These are phyloP conservation scores for Drosophila nikananu DNA, from an alignment of 1,140 invertebrate species.

Conservation along the genomic window DNA sequence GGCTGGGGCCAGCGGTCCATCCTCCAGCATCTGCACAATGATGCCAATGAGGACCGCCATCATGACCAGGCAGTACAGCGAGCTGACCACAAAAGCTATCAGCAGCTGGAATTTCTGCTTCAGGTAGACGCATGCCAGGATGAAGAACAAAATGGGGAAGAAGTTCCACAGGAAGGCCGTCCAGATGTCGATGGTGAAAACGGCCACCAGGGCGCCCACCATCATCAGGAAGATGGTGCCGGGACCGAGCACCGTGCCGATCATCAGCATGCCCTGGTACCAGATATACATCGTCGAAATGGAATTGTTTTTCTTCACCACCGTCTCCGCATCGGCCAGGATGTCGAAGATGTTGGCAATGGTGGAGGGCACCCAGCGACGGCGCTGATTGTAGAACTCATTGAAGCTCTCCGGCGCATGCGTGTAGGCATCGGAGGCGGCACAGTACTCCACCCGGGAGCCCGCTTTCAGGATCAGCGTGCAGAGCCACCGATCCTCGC, in stretches of 20 bases:
- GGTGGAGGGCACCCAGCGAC: constrained; percentile 95
- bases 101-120: constrained; percentile 91
- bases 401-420: constrained; percentile 95
- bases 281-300: constrained; percentile 93
- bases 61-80: constrained; percentile 95
- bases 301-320: constrained; percentile 93
- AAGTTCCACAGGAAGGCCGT: constrained; percentile 92
- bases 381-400: constrained; percentile 95
- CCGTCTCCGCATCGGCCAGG: constrained; percentile 90
- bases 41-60: constrained; percentile 96
- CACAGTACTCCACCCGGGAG: constrained; percentile 95
- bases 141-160: constrained; percentile 91
- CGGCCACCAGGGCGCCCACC: constrained; percentile 94
- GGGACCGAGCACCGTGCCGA: constrained; percentile 83
- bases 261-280: constrained; percentile 90
- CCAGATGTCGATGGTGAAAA: constrained; percentile 92
- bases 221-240: constrained; percentile 96
- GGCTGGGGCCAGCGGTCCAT: constrained; percentile 92
- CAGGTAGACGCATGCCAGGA: constrained; percentile 90
- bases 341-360: constrained; percentile 95
- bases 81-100: constrained; percentile 91
- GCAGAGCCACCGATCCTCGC: constrained; percentile 95
- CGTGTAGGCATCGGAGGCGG: constrained; percentile 96
- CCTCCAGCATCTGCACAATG: constrained; percentile 91
- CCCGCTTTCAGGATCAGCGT: constrained; percentile 94